These are phyloP conservation scores for Bimastos eiseni DNA, from an alignment of 2,888 invertebrate genomes.

Conservation along the genomic window DNA sequence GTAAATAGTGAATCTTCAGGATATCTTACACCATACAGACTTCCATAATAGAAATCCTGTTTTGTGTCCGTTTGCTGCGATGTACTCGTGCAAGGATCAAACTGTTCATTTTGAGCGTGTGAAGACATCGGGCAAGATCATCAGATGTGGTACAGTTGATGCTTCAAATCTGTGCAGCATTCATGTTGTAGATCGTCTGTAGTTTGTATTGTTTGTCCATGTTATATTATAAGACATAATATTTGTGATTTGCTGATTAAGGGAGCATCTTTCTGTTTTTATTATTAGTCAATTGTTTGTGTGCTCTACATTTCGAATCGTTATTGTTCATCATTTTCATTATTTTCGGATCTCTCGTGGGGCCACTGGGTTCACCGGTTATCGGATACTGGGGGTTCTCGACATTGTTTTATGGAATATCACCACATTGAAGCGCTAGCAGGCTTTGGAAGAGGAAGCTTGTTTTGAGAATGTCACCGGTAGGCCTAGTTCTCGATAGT, in stretches of 20 bases:
- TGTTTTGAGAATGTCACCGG: too few species aligned
- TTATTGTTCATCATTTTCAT: too few species aligned
- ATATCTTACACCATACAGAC: background rate
- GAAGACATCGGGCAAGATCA: background rate
- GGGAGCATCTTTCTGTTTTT: too few species aligned
- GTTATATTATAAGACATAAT: background rate
- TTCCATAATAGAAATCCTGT: background rate
- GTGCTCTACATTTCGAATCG: too few species aligned
- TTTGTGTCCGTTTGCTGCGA: background rate
- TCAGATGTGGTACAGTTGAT: background rate
- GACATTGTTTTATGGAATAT: too few species aligned
- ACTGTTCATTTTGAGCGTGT: background rate
- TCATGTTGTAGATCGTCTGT: background rate
- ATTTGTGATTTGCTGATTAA: background rate
- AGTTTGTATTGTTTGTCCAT: background rate
- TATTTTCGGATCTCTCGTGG: too few species aligned
- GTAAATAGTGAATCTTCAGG: background rate
- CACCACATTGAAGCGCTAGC: too few species aligned
- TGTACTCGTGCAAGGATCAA: background rate
- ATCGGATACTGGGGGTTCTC: too few species aligned
- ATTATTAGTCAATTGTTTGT: too few species aligned
- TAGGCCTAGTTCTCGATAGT: too few species aligned
- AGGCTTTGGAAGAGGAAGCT: too few species aligned
- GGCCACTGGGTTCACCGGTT: too few species aligned
- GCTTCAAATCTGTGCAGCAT: background rate